phyloP scores from a whole-genome alignment of 2,113 vertebrate species.

The Ia io region DNA sequence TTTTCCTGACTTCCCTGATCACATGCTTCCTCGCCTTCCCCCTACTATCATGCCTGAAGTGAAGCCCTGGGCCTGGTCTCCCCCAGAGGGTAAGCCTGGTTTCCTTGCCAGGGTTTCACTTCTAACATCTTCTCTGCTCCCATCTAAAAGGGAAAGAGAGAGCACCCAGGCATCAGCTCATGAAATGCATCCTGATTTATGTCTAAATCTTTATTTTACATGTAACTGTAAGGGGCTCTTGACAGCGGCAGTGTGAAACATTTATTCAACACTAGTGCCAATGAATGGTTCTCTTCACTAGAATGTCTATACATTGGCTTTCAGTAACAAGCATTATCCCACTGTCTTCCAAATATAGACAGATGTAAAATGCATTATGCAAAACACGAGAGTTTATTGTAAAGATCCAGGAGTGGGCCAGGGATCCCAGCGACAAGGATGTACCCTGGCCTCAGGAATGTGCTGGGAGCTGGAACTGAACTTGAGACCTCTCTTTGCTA shows the following conservation, averaged over 20 bases:
- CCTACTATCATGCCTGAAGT: fast-evolving
- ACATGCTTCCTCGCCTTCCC: fast-evolving
- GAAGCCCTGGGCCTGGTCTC: too few relatives aligned
- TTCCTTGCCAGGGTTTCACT: neutral
- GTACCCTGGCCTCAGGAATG: neutral
- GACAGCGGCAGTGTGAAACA: neutral
- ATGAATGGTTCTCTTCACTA: neutral
- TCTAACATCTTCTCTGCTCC: neutral
- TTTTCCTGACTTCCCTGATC: neutral
- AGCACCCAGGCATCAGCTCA: neutral
- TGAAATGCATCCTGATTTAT: neutral
- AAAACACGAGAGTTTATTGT: neutral
- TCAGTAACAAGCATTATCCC: neutral
- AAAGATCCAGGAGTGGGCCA: neutral
- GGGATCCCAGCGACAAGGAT: neutral
- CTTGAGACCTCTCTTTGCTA: neutral
- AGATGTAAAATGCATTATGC: neutral
- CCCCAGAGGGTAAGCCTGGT: neutral
- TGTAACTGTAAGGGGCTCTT: neutral
- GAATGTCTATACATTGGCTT: neutral
- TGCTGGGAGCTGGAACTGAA: neutral
- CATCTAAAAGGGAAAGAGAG: neutral
- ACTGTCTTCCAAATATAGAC: neutral
- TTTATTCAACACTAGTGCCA: neutral
- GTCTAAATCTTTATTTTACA: neutral